A percentile compares a stretch with the other conserved stretches of the same genome.
These are phyloP conservation scores for Lanistes nyassanus DNA, from an alignment of 1,140 invertebrate genomes.

Conservation along the genomic window DNA sequence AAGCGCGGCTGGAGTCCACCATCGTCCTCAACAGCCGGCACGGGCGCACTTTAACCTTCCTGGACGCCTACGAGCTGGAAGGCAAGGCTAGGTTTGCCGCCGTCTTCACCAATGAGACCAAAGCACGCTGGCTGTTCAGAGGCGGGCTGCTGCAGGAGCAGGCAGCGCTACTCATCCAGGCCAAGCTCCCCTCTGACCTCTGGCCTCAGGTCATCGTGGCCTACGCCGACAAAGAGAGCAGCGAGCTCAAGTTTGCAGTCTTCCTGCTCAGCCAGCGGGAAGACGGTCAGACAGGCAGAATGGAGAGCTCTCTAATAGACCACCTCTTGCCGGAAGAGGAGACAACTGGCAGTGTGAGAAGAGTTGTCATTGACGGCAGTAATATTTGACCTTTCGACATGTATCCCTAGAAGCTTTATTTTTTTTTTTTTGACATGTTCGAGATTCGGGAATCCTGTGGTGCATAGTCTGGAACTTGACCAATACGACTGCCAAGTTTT, in stretches of 20 bases:
- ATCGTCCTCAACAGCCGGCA: slow-evolving; percentile 34
- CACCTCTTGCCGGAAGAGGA: too few relatives aligned
- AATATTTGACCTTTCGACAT: too few relatives aligned
- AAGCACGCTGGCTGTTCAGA: slow-evolving; percentile 44
- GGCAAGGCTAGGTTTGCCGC: slow-evolving; percentile 55
- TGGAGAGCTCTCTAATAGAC: too few relatives aligned
- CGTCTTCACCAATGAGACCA: slow-evolving; percentile 48
- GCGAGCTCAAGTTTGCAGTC: slow-evolving; percentile 35
- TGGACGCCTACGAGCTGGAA: slow-evolving; percentile 51
- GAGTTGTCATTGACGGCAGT: too few relatives aligned
- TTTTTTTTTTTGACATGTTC: too few relatives aligned
- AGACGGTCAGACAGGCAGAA: neutral
- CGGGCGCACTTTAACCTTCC: slow-evolving; percentile 45
- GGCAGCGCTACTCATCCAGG: slow-evolving; percentile 29
- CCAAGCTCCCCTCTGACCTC: slow-evolving; percentile 37
- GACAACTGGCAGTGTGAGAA: too few relatives aligned
- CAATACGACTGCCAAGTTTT: too few relatives aligned
- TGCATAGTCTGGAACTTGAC: too few relatives aligned
- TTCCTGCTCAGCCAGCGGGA: slow-evolving; percentile 35
- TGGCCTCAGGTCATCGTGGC: slow-evolving; percentile 44
- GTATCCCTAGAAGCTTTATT: too few relatives aligned
- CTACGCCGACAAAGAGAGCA: slow-evolving; percentile 36
- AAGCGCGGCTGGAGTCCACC: slow-evolving; percentile 37
- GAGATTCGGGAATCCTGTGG: too few relatives aligned
- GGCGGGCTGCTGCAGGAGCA: slow-evolving; percentile 25